A percentile compares a stretch with the other conserved stretches of the same genome.
phyloP scores from a whole-genome alignment of 2,888 invertebrate species.

The Epirrita christyi region DNA sequence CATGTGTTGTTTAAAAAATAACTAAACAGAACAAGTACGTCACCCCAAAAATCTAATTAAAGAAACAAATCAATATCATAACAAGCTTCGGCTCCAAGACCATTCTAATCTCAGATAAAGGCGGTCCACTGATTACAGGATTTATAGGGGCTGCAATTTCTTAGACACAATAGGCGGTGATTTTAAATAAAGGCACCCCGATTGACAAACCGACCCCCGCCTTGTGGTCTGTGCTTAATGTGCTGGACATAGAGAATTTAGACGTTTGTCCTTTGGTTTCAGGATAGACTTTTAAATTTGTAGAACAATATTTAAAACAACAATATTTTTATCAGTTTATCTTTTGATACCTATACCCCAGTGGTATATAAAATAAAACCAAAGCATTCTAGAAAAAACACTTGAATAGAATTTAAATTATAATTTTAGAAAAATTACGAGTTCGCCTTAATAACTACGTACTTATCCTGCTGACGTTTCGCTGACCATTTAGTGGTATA shows the following conservation, averaged over 20 bases:
- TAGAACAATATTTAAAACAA: conserved; percentile 24
- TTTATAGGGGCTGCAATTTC: conserved; percentile 51
- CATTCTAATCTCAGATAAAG: conserved; percentile 22
- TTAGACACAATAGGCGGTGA: conserved; percentile 71
- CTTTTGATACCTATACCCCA: too few species aligned
- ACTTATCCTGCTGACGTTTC: too few species aligned
- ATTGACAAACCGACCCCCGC: conserved; percentile 66
- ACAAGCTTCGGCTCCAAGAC: not conserved
- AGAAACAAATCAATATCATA: not conserved
- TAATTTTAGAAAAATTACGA: too few species aligned
- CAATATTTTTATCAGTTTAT: too few species aligned
- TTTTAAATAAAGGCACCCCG: conserved; percentile 75
- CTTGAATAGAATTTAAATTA: too few species aligned
- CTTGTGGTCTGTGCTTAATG: conserved; percentile 79
- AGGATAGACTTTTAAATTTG: not conserved
- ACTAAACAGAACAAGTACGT: too few species aligned
- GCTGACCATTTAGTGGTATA: too few species aligned
- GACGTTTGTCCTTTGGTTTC: conserved; percentile 52
- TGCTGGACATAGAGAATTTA: conserved; percentile 75
- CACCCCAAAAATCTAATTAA: too few species aligned
- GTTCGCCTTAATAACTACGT: too few species aligned
- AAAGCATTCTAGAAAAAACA: too few species aligned
- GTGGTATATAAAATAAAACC: too few species aligned
- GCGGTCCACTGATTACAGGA: conserved; percentile 25
- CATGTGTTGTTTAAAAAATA: too few species aligned